phyloP scores from a whole-genome alignment of 2,113 vertebrate species.

The Lasiurus cinereus region DNA sequence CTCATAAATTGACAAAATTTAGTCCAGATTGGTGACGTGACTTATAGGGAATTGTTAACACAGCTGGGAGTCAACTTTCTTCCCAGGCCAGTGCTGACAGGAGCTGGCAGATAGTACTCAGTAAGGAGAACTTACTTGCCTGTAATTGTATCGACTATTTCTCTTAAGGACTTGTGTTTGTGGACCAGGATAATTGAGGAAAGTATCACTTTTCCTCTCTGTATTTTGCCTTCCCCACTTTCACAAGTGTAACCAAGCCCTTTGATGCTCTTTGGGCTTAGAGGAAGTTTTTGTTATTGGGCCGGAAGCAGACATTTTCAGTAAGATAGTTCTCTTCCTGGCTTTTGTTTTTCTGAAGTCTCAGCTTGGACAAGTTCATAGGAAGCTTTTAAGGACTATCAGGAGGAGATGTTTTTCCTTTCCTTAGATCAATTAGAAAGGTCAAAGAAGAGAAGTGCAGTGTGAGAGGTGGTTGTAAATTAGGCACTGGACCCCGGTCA shows the following conservation, averaged over 20 bases:
- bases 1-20: not conserved
- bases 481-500: not conserved
- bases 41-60: not conserved
- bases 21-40: not conserved
- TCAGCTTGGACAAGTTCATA: slow-evolving; percentile 40
- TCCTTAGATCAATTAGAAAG: slow-evolving; percentile 11
- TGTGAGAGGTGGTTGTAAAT: not conserved
- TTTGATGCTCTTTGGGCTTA: not conserved
- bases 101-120: not conserved
- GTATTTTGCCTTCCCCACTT: not conserved
- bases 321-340: slow-evolving; percentile 54
- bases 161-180: not conserved
- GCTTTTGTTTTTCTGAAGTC: slow-evolving; percentile 63
- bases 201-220: not conserved
- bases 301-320: slow-evolving; percentile 37
- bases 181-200: slow-evolving; percentile 1
- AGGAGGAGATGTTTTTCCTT: not conserved
- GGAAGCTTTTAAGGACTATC: not conserved
- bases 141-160: not conserved
- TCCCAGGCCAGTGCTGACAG: not conserved
- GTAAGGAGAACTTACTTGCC: slow-evolving; percentile 23
- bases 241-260: not conserved
- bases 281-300: slow-evolving; percentile 17
- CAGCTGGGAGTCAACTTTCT: not conserved
- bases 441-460: not conserved